Evolutionary conservation across 1,140 invertebrate species (phyloP).

Genomic region (Potamilus streckersoni): DNA sequence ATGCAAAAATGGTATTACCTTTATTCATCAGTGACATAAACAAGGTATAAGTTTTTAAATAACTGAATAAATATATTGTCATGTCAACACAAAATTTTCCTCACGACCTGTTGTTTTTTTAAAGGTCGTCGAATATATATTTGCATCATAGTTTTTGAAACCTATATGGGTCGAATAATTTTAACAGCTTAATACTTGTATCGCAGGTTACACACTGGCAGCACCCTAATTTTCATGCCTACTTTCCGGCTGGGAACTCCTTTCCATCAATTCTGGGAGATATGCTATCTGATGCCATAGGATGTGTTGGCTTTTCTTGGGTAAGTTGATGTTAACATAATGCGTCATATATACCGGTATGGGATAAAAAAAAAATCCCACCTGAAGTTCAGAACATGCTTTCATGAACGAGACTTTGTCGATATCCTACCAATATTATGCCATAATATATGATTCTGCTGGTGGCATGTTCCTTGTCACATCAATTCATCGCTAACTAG

Average conservation of each 20-base stretch:
- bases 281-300: constrained; percentile 95
- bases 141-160: not conserved
- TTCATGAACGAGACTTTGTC: not conserved
- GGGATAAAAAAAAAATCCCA: not conserved
- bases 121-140: not conserved
- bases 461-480: too few relatives aligned
- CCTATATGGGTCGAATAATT: not conserved
- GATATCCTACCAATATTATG: not conserved
- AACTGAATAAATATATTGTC: not conserved
- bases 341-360: not conserved
- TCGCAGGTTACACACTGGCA: constrained; percentile 96
- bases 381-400: not conserved
- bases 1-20: not conserved
- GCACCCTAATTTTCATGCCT: constrained; percentile 98
- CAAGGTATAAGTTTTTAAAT: not conserved
- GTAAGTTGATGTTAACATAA: constrained; percentile 70
- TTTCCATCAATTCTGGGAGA: constrained; percentile 98
- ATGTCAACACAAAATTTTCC: not conserved
- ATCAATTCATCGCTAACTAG: too few relatives aligned
- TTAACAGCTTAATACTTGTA: not conserved
- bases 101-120: not conserved
- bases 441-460: not conserved
- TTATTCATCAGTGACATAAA: not conserved
- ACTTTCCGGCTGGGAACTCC: constrained; percentile 98
- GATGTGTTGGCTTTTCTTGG: constrained; percentile 99